Conservation (phyloP, 2,888 invertebrate species). For the Thera obeliscata region DNA sequence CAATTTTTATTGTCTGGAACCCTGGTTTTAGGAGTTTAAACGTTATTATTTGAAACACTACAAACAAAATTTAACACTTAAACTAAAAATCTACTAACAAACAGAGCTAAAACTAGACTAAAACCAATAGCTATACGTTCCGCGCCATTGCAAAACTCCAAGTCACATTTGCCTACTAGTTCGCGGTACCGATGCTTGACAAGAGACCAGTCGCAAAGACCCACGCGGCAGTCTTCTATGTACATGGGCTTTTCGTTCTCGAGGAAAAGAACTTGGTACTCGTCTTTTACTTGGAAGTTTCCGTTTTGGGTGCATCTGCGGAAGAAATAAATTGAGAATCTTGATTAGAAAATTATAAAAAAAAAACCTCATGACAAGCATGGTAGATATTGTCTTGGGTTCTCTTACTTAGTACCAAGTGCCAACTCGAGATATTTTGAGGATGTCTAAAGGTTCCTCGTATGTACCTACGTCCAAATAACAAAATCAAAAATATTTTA, state of each 20-base stretch:
- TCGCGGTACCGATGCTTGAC: conserved; percentile 85
- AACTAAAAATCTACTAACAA: conserved; percentile 31
- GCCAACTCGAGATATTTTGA: too few species aligned
- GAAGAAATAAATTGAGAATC: background rate
- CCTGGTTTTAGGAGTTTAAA: too few species aligned
- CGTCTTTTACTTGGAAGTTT: conserved; percentile 70
- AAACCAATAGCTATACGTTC: conserved; percentile 44
- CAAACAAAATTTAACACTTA: conserved; percentile 18
- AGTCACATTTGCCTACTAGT: conserved; percentile 82
- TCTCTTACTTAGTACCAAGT: too few species aligned
- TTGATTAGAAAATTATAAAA: too few species aligned
- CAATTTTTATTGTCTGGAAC: too few species aligned
- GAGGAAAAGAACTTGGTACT: conserved; percentile 85
- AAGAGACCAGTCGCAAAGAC: conserved; percentile 90
- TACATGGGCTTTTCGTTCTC: conserved; percentile 89
- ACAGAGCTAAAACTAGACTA: conserved; percentile 43
- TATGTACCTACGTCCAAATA: too few species aligned
- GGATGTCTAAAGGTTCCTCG: too few species aligned
- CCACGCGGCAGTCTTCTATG: conserved; percentile 89
- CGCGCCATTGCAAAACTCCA: conserved; percentile 82
- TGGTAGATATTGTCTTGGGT: too few species aligned
- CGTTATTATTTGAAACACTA: background rate
- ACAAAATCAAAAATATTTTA: too few species aligned
- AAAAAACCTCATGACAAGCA: too few species aligned
- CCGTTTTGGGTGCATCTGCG: conserved; percentile 83